Conservation (phyloP, 2,888 invertebrate species). For the Xanthia icteritia region DNA sequence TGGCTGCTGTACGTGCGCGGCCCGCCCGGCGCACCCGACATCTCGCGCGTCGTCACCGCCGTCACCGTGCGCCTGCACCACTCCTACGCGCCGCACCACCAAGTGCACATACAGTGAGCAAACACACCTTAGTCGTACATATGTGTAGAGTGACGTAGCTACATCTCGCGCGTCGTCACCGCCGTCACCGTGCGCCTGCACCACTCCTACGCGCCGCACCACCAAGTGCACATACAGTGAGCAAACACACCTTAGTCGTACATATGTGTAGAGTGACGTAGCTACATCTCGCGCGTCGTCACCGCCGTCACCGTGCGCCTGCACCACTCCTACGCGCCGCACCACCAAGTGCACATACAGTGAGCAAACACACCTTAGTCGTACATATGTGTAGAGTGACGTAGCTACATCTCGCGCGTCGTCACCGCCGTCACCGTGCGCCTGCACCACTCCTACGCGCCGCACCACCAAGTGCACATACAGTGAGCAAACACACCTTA, state of each 20-base stretch:
- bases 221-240: constrained; percentile 93
- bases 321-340: constrained; percentile 96
- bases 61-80: constrained; percentile 95
- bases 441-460: no score
- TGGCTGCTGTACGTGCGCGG: constrained; percentile 97
- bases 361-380: constrained; percentile 80
- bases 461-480: constrained; percentile 91
- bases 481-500: constrained; percentile 86
- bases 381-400: constrained; percentile 2
- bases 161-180: constrained; percentile 3
- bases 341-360: constrained; percentile 95
- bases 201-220: neutral
- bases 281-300: constrained; percentile 88
- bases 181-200: constrained; percentile 1
- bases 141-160: constrained; percentile 8
- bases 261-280: constrained; percentile 7
- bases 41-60: constrained; percentile 91
- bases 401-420: constrained; percentile 3
- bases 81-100: constrained; percentile 96
- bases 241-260: constrained; percentile 61
- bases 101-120: constrained; percentile 93
- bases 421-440: constrained; percentile 1
- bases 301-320: constrained; percentile 94
- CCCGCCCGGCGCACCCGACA: constrained; percentile 90
- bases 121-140: neutral